Conservation (phyloP, 2,888 invertebrate genomes). For the Nasonia oneida region DNA sequence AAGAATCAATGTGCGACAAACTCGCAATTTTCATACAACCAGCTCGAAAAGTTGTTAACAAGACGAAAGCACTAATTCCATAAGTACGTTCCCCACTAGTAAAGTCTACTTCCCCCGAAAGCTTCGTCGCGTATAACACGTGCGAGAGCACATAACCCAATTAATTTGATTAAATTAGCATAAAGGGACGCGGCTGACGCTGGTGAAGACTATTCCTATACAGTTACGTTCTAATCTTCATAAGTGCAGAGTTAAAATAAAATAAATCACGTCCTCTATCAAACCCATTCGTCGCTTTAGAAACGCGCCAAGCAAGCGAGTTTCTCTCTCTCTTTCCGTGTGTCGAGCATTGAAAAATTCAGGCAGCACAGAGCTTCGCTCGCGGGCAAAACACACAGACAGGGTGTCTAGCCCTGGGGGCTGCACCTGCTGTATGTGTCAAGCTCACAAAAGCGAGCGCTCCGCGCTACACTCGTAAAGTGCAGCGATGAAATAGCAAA, state of each 20-base stretch:
- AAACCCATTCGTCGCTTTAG: not conserved
- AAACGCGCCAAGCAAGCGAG: not conserved
- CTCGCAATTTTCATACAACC: not conserved
- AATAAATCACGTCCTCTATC: not conserved
- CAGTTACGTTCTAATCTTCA: not conserved
- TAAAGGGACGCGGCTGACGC: not conserved
- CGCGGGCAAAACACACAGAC: not conserved
- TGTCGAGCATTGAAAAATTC: not conserved
- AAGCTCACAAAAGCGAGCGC: not conserved
- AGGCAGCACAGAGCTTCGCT: not conserved
- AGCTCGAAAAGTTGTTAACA: not conserved
- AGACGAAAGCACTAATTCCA: not conserved
- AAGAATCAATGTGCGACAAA: not conserved
- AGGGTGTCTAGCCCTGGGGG: no score
- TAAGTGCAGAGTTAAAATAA: not conserved
- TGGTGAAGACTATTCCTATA: not conserved
- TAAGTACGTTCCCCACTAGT: not conserved
- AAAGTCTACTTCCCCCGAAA: not conserved
- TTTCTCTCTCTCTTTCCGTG: not conserved
- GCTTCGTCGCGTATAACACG: not conserved
- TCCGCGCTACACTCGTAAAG: not conserved
- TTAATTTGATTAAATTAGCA: not conserved
- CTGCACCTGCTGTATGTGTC: no score
- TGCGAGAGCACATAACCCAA: not conserved
- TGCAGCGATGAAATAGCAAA: not conserved